Percentiles rank a stretch among this genome's conserved stretches.
Conservation (phyloP, 2,888 invertebrate species). For the Andrena praecox region DNA sequence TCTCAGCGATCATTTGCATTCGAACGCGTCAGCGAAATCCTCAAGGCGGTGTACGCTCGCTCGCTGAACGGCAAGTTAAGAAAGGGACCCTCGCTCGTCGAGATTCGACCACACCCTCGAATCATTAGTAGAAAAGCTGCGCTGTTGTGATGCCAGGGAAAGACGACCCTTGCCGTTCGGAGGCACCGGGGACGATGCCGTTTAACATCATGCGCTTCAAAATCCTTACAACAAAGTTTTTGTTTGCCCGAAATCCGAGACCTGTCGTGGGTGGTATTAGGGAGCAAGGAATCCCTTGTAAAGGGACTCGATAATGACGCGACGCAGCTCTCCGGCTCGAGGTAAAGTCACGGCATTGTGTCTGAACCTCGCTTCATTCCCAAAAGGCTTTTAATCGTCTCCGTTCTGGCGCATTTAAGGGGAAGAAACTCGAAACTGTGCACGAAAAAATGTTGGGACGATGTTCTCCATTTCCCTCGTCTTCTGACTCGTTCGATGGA, state of each 20-base stretch:
- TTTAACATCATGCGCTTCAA: slow-evolving; percentile 65
- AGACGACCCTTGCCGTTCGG: slow-evolving; percentile 54
- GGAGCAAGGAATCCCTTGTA: slow-evolving; percentile 51
- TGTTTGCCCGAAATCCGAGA: slow-evolving; percentile 64
- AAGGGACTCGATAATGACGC: slow-evolving; percentile 58
- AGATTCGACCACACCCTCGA: slow-evolving; percentile 63
- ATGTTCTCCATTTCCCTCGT: too few species aligned
- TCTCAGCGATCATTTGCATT: slow-evolving; percentile 40
- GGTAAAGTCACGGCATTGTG: slow-evolving; percentile 27
- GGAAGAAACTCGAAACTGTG: not conserved
- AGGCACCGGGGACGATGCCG: slow-evolving; percentile 26
- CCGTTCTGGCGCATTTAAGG: slow-evolving; percentile 13
- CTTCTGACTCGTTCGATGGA: not conserved
- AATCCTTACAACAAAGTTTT: slow-evolving; percentile 65
- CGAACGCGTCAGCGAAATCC: slow-evolving; percentile 51
- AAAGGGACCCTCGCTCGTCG: slow-evolving; percentile 45
- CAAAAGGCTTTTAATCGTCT: slow-evolving; percentile 26
- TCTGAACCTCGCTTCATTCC: slow-evolving; percentile 5
- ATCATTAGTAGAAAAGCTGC: slow-evolving; percentile 71
- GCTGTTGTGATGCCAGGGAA: slow-evolving; percentile 57
- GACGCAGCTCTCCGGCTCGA: not conserved
- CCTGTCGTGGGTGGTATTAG: slow-evolving; percentile 26
- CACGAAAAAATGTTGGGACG: not conserved
- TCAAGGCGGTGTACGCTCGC: slow-evolving; percentile 14
- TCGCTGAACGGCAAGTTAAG: slow-evolving; percentile 17